A percentile compares a stretch with the other conserved stretches of the same genome.
Evolutionary conservation across 2,113 vertebrate genomes (phyloP).

Genomic region (Hylia prasina): DNA sequence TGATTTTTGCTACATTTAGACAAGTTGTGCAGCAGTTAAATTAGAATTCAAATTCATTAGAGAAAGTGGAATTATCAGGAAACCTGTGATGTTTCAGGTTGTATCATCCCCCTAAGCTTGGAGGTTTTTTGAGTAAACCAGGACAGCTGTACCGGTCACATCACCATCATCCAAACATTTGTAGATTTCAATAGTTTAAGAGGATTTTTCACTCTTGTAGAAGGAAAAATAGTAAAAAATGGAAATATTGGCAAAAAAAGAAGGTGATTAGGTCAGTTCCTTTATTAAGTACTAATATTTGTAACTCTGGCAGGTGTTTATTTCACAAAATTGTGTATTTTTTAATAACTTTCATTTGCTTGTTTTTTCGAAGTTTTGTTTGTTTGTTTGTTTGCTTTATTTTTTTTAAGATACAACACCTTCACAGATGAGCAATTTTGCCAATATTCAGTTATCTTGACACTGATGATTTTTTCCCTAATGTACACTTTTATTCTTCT

Average conservation of each 20-base stretch:
- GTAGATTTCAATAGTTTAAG: background rate
- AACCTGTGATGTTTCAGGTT: background rate
- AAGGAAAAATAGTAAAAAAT: background rate
- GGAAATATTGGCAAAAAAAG: background rate
- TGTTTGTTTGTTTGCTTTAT: no score
- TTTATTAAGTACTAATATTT: background rate
- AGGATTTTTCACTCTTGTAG: background rate
- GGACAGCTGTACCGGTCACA: background rate
- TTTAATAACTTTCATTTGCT: background rate
- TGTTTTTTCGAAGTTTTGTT: background rate
- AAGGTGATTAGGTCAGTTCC: background rate
- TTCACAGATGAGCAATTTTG: background rate
- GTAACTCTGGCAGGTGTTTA: background rate
- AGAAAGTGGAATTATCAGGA: background rate
- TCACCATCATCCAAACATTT: background rate
- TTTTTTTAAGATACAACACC: background rate
- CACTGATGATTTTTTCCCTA: background rate
- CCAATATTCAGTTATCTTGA: background rate
- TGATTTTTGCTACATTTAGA: background rate
- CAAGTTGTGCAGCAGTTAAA: background rate
- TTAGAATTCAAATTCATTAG: background rate
- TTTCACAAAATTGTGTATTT: background rate
- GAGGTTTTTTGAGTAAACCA: rapidly evolving
- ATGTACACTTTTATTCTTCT: background rate
- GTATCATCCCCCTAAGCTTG: background rate